Evolutionary conservation across 2,797 vertebrate species (phyloP).

Genomic region (Siniperca undulata): DNA sequence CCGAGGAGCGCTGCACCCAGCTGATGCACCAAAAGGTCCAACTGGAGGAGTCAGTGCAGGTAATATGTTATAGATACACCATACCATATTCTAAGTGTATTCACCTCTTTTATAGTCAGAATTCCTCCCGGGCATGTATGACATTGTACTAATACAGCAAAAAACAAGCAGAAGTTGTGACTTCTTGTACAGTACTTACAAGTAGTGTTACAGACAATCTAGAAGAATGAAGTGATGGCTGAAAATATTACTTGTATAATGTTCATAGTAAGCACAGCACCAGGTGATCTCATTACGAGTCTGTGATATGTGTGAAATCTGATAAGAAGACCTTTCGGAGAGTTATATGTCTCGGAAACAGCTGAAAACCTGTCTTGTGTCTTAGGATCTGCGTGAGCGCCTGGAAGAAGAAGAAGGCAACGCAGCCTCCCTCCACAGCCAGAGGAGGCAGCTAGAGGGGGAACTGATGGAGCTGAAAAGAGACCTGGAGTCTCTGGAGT

Average conservation of each 20-base stretch:
- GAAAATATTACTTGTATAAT: background rate
- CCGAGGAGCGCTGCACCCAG: constrained; percentile 82
- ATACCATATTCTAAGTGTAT: no score
- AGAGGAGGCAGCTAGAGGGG: constrained; percentile 79
- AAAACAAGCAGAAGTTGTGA: background rate
- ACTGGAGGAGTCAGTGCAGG: constrained; percentile 80
- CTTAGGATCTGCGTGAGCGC: constrained; percentile 71
- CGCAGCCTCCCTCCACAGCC: constrained; percentile 54
- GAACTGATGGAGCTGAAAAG: constrained; percentile 82
- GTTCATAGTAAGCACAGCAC: background rate
- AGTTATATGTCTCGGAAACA: background rate
- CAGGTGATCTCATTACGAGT: background rate
- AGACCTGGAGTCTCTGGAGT: constrained; percentile 84
- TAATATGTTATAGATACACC: constrained; percentile 2
- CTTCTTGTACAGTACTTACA: background rate
- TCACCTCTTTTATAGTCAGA: background rate
- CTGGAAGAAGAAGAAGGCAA: constrained; percentile 85
- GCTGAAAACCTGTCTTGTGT: background rate
- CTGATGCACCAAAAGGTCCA: constrained; percentile 83
- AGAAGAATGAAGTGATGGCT: background rate
- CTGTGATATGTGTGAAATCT: background rate
- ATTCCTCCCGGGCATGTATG: background rate
- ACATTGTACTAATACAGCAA: background rate
- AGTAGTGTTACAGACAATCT: background rate
- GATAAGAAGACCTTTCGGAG: background rate